phyloP scores from a whole-genome alignment of 2,888 invertebrate species.

The Malacosoma neustria region DNA sequence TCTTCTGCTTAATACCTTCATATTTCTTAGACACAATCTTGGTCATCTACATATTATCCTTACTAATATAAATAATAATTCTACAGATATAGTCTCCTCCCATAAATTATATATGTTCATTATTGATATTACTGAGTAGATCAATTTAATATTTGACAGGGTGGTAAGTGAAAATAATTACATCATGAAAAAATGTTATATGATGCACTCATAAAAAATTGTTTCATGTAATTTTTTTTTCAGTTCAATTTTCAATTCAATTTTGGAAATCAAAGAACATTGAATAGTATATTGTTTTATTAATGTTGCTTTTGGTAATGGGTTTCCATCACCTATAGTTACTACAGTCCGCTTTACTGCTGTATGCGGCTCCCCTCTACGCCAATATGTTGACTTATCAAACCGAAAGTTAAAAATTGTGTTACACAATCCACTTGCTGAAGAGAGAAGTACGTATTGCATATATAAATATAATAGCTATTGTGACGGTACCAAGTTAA shows the following conservation, averaged over 20 bases:
- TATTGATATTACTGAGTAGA: not conserved
- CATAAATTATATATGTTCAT: not conserved
- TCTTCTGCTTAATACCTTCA: not conserved
- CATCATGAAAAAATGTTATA: no score
- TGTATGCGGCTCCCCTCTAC: not conserved
- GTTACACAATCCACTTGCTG: constrained; percentile 4
- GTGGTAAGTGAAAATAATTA: not conserved
- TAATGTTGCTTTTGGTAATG: not conserved
- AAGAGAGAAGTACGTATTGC: constrained; percentile 1
- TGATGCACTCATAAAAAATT: not conserved
- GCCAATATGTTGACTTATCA: not conserved
- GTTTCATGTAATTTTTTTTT: not conserved
- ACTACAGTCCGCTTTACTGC: not conserved
- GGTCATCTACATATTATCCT: not conserved
- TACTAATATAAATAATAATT: not conserved
- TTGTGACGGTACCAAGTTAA: no score
- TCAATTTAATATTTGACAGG: not conserved
- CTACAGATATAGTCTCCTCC: not conserved
- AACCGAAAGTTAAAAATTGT: constrained; percentile 4
- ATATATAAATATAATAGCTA: no score
- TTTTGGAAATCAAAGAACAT: not conserved
- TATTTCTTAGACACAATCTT: not conserved
- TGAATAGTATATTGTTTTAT: not conserved
- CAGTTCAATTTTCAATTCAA: not conserved
- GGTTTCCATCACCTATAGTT: not conserved